phyloP scores from a whole-genome alignment of 2,113 vertebrate genomes.

The Delphinapterus leucas region DNA sequence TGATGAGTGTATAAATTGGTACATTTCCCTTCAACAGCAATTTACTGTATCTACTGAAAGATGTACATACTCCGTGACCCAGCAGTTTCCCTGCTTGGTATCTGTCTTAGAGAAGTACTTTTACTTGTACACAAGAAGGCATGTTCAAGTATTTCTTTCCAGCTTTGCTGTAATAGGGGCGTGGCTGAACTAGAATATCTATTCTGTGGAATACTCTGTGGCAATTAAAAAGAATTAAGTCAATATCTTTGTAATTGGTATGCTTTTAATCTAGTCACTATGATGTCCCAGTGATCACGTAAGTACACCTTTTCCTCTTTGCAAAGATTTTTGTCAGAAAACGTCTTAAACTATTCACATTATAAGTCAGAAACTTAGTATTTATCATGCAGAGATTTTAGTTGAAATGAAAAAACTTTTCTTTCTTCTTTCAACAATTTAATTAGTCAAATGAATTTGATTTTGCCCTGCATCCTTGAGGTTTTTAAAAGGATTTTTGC shows the following conservation, averaged over 20 bases:
- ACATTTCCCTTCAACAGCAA: neutral
- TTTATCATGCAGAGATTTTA: neutral
- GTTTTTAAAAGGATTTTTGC: neutral
- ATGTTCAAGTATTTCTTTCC: neutral
- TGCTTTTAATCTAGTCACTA: neutral
- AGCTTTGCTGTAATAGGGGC: neutral
- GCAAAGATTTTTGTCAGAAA: neutral
- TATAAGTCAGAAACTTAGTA: neutral
- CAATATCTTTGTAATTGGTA: neutral
- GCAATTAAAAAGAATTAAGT: neutral
- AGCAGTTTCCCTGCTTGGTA: neutral
- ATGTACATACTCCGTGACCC: neutral
- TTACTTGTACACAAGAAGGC: neutral
- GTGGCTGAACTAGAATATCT: neutral
- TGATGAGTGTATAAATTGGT: neutral
- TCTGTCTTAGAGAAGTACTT: neutral
- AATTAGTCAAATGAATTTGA: neutral
- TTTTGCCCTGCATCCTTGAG: neutral
- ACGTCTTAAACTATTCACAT: neutral
- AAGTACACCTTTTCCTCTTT: neutral
- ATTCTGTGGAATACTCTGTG: neutral
- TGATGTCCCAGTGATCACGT: neutral
- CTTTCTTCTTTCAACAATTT: conserved; percentile 12
- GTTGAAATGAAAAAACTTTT: neutral
- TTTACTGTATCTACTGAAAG: neutral